phyloP scores from a whole-genome alignment of 2,113 vertebrate genomes.

The Vimba vimba region DNA sequence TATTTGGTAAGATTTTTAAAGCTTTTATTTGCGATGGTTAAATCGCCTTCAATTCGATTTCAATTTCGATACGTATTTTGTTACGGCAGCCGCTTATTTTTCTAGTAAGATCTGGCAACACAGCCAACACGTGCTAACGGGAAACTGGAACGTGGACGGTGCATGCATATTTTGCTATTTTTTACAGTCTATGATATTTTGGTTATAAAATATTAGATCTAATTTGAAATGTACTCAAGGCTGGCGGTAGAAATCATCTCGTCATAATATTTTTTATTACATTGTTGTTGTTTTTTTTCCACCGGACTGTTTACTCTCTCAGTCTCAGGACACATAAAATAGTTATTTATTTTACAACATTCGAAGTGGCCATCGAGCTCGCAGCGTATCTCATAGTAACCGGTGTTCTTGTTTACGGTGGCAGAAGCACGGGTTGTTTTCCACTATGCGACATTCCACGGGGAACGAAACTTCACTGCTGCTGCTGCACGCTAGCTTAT shows the following conservation, averaged over 20 bases:
- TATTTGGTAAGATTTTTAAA: not conserved
- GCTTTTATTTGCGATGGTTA: not conserved
- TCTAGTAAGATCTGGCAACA: slow-evolving; percentile 10
- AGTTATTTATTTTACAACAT: not conserved
- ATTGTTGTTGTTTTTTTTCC: not conserved
- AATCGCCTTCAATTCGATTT: not conserved
- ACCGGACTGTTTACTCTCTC: not conserved
- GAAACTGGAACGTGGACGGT: not conserved
- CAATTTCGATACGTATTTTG: not conserved
- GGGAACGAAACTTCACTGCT: slow-evolving; percentile 13
- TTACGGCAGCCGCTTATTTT: not conserved
- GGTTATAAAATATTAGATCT: not conserved
- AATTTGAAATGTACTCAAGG: not conserved
- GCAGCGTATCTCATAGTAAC: not conserved
- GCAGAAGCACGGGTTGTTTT: not conserved
- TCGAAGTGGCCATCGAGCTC: too few species aligned
- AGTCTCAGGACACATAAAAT: not conserved
- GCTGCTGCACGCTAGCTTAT: not conserved
- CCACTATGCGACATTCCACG: not conserved
- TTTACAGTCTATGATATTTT: too few species aligned
- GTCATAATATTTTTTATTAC: not conserved
- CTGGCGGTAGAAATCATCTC: not conserved
- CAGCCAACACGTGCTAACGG: not conserved
- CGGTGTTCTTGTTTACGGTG: not conserved
- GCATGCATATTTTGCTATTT: not conserved